Conservation (phyloP, 2,888 invertebrate genomes). For the Drosophila rellima region DNA sequence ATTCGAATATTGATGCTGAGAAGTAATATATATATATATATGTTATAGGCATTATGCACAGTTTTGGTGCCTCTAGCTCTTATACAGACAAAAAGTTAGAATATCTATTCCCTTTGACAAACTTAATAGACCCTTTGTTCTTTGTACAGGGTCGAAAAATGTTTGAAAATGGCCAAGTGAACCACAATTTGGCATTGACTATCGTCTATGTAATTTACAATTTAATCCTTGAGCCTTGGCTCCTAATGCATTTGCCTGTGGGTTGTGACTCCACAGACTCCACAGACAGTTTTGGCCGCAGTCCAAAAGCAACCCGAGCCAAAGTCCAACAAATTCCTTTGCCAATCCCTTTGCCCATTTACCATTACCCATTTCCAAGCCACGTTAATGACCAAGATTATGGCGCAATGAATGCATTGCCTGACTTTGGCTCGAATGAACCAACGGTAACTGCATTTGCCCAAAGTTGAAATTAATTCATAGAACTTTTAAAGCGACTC, state of each 20-base stretch:
- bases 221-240: slow-evolving; percentile 80
- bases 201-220: slow-evolving; percentile 77
- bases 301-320: slow-evolving; percentile 57
- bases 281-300: slow-evolving; percentile 58
- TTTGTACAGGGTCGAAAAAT: slow-evolving; percentile 42
- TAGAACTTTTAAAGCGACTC: slow-evolving; percentile 55
- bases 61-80: no score
- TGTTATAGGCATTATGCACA: no score
- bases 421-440: slow-evolving; percentile 54
- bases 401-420: slow-evolving; percentile 80
- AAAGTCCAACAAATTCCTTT: slow-evolving; percentile 24
- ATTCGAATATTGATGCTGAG: no score
- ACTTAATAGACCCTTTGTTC: no score
- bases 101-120: no score
- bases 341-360: slow-evolving; percentile 9
- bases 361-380: slow-evolving; percentile 3
- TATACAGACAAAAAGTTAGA: no score
- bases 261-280: slow-evolving; percentile 9
- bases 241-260: slow-evolving; percentile 70
- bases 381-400: slow-evolving; percentile 79
- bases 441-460: slow-evolving; percentile 38
- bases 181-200: slow-evolving; percentile 69
- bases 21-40: no score
- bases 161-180: slow-evolving; percentile 12
- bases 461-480: slow-evolving; percentile 68